These are phyloP conservation scores for Heteromormyrus szaboi DNA, from an alignment of 2,797 vertebrate genomes.

Conservation along the genomic window DNA sequence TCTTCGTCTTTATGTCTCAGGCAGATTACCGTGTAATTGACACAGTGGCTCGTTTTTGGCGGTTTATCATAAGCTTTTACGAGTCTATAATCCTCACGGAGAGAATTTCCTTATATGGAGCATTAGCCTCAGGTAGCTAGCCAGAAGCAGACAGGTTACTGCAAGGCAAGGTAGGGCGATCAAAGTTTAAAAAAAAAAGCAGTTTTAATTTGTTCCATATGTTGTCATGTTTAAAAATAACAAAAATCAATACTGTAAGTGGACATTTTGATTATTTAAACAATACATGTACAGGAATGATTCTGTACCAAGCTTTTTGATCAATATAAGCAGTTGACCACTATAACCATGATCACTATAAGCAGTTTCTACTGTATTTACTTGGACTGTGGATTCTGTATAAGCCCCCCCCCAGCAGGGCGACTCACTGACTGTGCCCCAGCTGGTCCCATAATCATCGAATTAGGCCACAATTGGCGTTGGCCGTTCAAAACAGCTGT, in stretches of 20 bases:
- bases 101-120: too few relatives aligned
- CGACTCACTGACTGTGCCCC: background rate
- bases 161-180: background rate
- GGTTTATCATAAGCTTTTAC: background rate
- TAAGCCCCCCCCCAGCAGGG: background rate
- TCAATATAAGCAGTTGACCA: background rate
- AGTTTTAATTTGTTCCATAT: background rate
- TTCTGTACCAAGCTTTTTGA: background rate
- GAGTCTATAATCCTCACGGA: too few relatives aligned
- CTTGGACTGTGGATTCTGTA: background rate
- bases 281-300: background rate
- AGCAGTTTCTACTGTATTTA: background rate
- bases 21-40: background rate
- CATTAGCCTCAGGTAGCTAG: too few relatives aligned
- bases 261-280: background rate
- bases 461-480: background rate
- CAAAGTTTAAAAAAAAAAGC: background rate
- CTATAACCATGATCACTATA: background rate
- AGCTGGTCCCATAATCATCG: background rate
- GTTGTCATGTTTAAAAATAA: background rate
- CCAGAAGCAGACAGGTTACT: background rate
- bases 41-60: background rate
- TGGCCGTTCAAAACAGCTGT: background rate
- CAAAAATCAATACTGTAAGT: background rate
- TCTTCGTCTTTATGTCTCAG: too few relatives aligned